A percentile compares a stretch with the other conserved stretches of the same genome.
Evolutionary conservation across 2,888 invertebrate species (phyloP).

Genomic region (Alloplasta piceator): DNA sequence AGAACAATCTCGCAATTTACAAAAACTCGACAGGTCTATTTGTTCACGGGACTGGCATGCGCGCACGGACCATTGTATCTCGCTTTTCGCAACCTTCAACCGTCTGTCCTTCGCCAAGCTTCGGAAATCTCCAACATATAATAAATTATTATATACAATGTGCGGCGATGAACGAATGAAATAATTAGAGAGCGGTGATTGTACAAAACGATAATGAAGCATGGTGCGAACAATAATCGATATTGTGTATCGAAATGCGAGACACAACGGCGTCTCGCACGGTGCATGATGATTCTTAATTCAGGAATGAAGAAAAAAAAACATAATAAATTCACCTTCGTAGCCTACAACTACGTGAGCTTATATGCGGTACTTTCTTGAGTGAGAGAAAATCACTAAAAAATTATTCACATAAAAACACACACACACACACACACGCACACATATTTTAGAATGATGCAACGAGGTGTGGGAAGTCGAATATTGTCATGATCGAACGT

Average conservation of each 20-base stretch:
- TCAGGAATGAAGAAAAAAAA: constrained; percentile 10
- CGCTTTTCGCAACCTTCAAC: constrained; percentile 33
- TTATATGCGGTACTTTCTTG: constrained; percentile 18
- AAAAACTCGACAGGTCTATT: constrained; percentile 1
- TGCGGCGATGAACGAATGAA: constrained; percentile 18
- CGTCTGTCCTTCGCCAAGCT: constrained; percentile 34
- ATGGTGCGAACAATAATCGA: constrained; percentile 44
- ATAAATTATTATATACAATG: constrained; percentile 38
- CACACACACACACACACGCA: constrained; percentile 24
- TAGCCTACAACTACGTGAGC: constrained; percentile 32
- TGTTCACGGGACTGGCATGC: constrained; percentile 13
- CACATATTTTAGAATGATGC: constrained; percentile 57
- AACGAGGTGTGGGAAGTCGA: constrained; percentile 5
- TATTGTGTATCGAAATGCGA: constrained; percentile 30
- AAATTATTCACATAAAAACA: constrained; percentile 42
- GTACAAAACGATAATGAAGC: constrained; percentile 6
- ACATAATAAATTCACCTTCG: not conserved
- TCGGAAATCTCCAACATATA: constrained; percentile 38
- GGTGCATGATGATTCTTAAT: constrained; percentile 10
- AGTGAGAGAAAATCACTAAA: constrained; percentile 44
- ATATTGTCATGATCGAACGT: constrained; percentile 72
- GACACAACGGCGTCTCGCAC: constrained; percentile 41
- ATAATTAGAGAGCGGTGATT: constrained; percentile 18
- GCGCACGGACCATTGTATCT: constrained; percentile 23
- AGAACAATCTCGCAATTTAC: not conserved